phyloP scores from a whole-genome alignment of 2,113 vertebrate genomes.

The Indri indri region DNA sequence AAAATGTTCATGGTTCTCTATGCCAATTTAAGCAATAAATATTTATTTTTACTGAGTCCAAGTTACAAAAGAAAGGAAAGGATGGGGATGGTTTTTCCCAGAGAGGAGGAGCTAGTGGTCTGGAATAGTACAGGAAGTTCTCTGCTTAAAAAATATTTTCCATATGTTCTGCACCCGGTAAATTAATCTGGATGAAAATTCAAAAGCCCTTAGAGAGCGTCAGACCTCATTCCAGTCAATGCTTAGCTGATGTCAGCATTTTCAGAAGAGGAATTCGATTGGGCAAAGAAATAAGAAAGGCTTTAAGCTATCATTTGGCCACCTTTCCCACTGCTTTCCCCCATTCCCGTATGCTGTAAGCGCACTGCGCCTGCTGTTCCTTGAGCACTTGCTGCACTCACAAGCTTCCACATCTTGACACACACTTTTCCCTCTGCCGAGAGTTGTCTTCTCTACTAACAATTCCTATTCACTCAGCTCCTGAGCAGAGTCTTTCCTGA shows the following conservation, averaged over 20 bases:
- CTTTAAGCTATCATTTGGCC: not conserved
- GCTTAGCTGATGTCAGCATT: not conserved
- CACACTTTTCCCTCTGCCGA: not conserved
- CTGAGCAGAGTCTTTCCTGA: not conserved
- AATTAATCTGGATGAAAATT: not conserved
- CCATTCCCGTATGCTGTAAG: not conserved
- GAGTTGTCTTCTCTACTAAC: not conserved
- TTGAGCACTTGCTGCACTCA: not conserved
- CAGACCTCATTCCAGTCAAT: not conserved
- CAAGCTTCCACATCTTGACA: not conserved
- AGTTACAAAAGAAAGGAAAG: slow-evolving; percentile 8
- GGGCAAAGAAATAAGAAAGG: not conserved
- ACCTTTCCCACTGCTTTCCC: rapidly evolving
- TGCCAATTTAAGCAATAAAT: slow-evolving; percentile 7
- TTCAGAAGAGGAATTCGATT: not conserved
- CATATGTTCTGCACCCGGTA: not conserved
- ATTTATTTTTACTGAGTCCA: not conserved
- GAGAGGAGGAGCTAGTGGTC: not conserved
- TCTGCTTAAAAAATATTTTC: not conserved
- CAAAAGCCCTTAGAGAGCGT: not conserved
- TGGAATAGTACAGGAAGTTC: not conserved
- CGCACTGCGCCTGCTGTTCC: not conserved
- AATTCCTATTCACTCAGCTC: not conserved
- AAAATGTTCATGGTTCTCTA: not conserved
- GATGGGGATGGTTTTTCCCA: not conserved